These are phyloP conservation scores for Phengaris arion DNA, from an alignment of 2,888 invertebrate genomes.

Conservation along the genomic window DNA sequence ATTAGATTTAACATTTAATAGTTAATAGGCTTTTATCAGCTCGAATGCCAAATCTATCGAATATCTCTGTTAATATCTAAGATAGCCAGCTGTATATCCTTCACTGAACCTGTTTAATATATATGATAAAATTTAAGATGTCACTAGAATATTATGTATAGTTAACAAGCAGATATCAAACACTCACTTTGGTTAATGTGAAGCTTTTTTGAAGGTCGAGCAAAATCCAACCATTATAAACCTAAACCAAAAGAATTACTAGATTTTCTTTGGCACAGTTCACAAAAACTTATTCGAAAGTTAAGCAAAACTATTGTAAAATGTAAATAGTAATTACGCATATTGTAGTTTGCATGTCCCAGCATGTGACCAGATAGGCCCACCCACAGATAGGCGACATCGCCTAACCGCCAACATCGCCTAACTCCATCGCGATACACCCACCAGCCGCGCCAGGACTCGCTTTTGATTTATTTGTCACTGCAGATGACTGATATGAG, in stretches of 20 bases:
- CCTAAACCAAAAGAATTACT: too few relatives aligned
- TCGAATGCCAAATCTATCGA: background rate
- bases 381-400: slow-evolving; percentile 24
- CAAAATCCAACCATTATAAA: too few relatives aligned
- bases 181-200: too few relatives aligned
- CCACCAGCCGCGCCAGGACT: slow-evolving; percentile 4
- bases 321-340: background rate
- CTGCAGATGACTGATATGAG: slow-evolving; percentile 4
- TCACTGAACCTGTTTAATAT: too few relatives aligned
- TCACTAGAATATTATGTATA: too few relatives aligned
- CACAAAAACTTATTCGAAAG: too few relatives aligned
- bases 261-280: too few relatives aligned
- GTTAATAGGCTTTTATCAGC: background rate
- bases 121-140: too few relatives aligned
- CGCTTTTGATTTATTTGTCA: slow-evolving; percentile 11
- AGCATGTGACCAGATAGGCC: slow-evolving; percentile 27
- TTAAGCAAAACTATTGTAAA: too few relatives aligned
- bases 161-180: too few relatives aligned
- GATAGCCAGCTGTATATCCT: background rate
- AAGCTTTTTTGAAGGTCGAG: too few relatives aligned
- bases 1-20: background rate
- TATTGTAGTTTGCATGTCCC: slow-evolving; percentile 3
- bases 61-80: background rate
- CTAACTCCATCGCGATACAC: slow-evolving; percentile 21
- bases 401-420: slow-evolving; percentile 23